phyloP scores from a whole-genome alignment of 2,888 invertebrate species.

The Oligia strigilis region DNA sequence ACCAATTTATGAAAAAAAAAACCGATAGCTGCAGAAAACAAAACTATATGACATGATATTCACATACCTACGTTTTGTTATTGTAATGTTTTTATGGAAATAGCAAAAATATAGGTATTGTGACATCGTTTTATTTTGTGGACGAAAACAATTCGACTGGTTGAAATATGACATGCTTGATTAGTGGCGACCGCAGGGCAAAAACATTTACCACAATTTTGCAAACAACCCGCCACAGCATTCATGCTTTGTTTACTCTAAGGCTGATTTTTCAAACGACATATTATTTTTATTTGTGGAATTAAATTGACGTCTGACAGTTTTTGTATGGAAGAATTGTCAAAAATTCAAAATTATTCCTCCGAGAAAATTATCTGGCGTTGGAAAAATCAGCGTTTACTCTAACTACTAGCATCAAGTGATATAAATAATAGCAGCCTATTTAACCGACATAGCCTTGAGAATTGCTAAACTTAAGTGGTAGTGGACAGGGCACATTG shows the following conservation, averaged over 20 bases:
- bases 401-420: neutral
- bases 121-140: conserved; percentile 8
- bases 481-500: too few species aligned
- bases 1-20: neutral
- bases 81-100: neutral
- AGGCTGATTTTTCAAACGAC: too few species aligned
- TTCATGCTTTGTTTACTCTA: conserved; percentile 5
- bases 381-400: too few species aligned
- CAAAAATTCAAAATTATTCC: too few species aligned
- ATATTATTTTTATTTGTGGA: too few species aligned
- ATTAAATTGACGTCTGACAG: too few species aligned
- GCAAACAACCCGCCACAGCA: neutral
- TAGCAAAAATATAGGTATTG: conserved; percentile 2
- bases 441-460: too few species aligned
- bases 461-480: too few species aligned
- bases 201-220: conserved; percentile 37
- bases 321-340: too few species aligned
- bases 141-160: conserved; percentile 8
- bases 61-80: neutral
- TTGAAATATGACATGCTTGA: conserved; percentile 19
- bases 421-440: too few species aligned
- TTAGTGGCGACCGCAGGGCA: conserved; percentile 41
- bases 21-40: neutral
- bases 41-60: neutral
- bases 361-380: too few species aligned